phyloP scores from a whole-genome alignment of 2,888 invertebrate species.

The Xiphydria camelus region DNA sequence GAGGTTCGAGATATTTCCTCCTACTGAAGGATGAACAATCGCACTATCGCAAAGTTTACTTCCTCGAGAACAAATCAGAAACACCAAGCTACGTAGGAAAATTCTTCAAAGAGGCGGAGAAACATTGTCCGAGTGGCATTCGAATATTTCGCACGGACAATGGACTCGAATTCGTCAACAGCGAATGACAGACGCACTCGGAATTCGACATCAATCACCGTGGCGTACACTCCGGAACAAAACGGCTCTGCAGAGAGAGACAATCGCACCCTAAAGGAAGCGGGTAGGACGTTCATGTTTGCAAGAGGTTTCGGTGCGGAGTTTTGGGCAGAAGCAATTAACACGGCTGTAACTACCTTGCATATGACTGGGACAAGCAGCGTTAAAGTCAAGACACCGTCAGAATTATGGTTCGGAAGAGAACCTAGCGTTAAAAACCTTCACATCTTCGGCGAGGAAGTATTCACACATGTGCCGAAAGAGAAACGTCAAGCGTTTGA shows the following conservation, averaged over 20 bases:
- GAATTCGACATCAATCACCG: conserved; percentile 15
- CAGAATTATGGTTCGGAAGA: conserved; percentile 15
- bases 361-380: conserved; percentile 10
- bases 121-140: not conserved
- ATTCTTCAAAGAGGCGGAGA: not conserved
- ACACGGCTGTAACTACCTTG: conserved; percentile 6
- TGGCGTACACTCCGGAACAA: conserved; percentile 18
- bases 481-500: too few species aligned
- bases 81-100: not conserved
- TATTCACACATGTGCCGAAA: too few species aligned
- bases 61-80: not conserved
- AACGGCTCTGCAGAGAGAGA: conserved; percentile 22
- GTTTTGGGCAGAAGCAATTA: conserved; percentile 23
- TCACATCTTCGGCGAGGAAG: too few species aligned
- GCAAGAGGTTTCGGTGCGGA: conserved; percentile 7
- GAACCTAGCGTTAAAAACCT: too few species aligned
- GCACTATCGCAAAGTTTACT: not conserved
- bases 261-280: conserved; percentile 21
- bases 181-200: not conserved
- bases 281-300: conserved; percentile 11
- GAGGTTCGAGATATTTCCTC: conserved; percentile 3
- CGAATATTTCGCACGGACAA: conserved; percentile 5
- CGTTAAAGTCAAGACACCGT: conserved; percentile 13
- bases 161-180: conserved; percentile 10
- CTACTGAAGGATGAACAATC: conserved; percentile 7